phyloP scores from a whole-genome alignment of 2,888 invertebrate species.

The Pelosia muscerda region DNA sequence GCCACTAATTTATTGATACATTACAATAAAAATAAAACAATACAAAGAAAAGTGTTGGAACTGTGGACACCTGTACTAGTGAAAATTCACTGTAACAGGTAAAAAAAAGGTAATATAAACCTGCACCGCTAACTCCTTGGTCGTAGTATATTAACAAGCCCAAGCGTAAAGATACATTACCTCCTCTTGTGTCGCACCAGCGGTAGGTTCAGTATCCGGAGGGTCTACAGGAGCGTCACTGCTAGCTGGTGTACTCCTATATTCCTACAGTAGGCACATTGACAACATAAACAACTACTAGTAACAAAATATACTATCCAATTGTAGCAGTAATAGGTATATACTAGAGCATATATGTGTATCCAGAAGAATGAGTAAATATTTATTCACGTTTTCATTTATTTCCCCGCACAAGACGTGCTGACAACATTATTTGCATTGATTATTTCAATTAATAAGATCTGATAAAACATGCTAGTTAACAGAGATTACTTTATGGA shows the following conservation, averaged over 20 bases:
- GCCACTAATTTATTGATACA: too few relatives aligned
- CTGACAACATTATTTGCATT: too few relatives aligned
- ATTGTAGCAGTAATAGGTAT: conserved; percentile 23
- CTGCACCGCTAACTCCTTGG: background rate
- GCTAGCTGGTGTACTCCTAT: conserved; percentile 59
- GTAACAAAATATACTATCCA: conserved; percentile 36
- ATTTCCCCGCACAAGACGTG: too few relatives aligned
- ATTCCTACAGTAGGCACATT: conserved; percentile 68
- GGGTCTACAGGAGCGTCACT: conserved; percentile 55
- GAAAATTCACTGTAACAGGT: too few relatives aligned
- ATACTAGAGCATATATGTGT: conserved; percentile 6
- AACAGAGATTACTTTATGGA: too few relatives aligned
- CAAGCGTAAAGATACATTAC: conserved; percentile 50
- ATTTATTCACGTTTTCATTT: too few relatives aligned
- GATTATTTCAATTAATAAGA: too few relatives aligned
- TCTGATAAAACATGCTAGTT: too few relatives aligned
- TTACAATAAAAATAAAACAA: too few relatives aligned
- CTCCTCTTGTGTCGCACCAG: conserved; percentile 58
- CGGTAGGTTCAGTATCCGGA: conserved; percentile 59
- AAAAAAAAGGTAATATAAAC: background rate
- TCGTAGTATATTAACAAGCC: background rate
- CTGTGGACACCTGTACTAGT: too few relatives aligned
- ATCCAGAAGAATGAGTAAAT: background rate
- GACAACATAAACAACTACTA: conserved; percentile 60
- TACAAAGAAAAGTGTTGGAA: too few relatives aligned